These are phyloP conservation scores for Hylaea fasciaria DNA, from an alignment of 2,888 invertebrate genomes.

Conservation along the genomic window DNA sequence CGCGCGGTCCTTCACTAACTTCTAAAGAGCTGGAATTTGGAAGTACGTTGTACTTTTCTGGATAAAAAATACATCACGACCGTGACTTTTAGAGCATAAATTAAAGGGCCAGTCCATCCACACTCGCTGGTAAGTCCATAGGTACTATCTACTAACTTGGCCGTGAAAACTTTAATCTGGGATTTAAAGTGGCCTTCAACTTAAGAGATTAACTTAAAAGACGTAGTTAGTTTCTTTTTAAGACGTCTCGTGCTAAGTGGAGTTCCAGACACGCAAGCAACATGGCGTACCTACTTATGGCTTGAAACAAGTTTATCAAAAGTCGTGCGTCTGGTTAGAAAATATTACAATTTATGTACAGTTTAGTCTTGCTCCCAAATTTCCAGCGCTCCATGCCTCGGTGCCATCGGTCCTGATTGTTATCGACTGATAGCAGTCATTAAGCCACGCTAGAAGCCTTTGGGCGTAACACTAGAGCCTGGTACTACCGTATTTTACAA, in stretches of 20 bases:
- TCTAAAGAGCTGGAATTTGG: no score
- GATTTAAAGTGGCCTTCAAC: conserved; percentile 22
- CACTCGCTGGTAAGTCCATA: conserved; percentile 14
- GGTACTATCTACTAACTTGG: conserved; percentile 9
- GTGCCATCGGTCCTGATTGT: no score
- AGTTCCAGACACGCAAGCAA: conserved; percentile 9
- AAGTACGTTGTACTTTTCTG: no score
- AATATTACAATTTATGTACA: no score
- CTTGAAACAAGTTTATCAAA: background rate
- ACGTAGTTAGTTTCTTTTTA: conserved; percentile 20
- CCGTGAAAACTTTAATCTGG: conserved; percentile 29
- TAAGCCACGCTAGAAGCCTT: no score
- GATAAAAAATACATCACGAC: background rate
- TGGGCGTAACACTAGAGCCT: no score
- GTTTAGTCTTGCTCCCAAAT: no score
- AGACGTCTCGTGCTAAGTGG: conserved; percentile 3
- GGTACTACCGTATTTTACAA: no score
- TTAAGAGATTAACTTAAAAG: conserved; percentile 25
- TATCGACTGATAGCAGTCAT: no score
- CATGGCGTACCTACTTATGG: background rate
- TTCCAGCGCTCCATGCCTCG: no score
- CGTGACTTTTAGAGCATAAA: conserved; percentile 16
- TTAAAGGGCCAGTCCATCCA: conserved; percentile 10
- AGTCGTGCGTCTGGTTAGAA: background rate
- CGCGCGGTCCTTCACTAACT: no score